Evolutionary conservation across 2,797 vertebrate species (phyloP), one percentile per base, ranked within the genome.

Genomic region (Pterois miles): DNA sequence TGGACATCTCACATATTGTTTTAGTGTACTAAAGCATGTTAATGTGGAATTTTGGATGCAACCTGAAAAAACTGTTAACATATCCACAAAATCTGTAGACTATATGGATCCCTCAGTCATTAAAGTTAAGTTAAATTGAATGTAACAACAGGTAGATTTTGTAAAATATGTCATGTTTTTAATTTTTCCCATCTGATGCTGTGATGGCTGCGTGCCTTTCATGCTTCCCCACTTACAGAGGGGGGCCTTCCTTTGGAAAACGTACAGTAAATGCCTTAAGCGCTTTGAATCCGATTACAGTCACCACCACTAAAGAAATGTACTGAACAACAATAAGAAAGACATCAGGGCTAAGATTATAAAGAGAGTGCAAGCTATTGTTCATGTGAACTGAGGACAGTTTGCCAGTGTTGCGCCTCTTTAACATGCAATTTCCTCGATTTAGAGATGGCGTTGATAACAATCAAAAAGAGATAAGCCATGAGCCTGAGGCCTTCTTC

Each of bases 391-490:
- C 57, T 22, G n/a, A 81, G 66, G 27, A 74, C 50, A 71, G 58
- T 65, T 85, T 80, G 43, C 34, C 54, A 43, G 76, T 36, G 68
- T 66, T 82, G 63, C 74, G 62, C 58, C 59, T 77, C 23, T 73
- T 65, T 65, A 86, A 91, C 78, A 74, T 85, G 78, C 84, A 76
- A 86, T 89, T 92, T 92, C 90, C 88, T 83, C 60, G 46, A 22
- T 22, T 78, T 75, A 29, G 33, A 65, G 82, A 86, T 71, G 29
- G 38, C 65, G 64, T n/a, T 63, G 89, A 91, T 92, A 88, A 68
- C 53, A 83, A 80, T 84, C 71, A 83, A 43, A 82, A 31, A 70
- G 48, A 87, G 88, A 91, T 84, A 87, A 72, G 34, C 58, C 57
- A 22, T 12, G 1, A 69, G 82, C 90, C 88, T 1, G 65, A 71